Base-by-base conservation (phyloP, 53 echinoderm and acorn worm species). In the Henricia sp. region DNA sequence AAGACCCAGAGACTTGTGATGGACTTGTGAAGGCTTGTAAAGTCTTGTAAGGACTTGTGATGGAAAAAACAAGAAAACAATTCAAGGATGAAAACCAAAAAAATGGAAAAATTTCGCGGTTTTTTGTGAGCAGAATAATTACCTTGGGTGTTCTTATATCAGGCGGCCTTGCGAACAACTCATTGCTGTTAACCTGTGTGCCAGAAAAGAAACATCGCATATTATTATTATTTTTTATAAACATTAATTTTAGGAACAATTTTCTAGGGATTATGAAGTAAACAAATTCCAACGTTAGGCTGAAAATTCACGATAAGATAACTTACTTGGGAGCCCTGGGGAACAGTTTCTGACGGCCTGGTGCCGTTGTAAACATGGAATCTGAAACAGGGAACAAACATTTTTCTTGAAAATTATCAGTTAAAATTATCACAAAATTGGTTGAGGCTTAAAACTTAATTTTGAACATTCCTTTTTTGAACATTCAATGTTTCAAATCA, bases 351-450 rank as follows among this genome's bases (percentile, higher is more conserved):
- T 57, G 96, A 89, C 33, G 91, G 91, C 46, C 96, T 89, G 19
- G 88, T 89, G 55, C 91, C 96, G 68, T 96, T 96, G 77, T 91
- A 96, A 55, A 93, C 93, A 86, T 96, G 96, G 71, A 96, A 96
- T 85, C 96, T 96, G 67, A 14, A 78, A 73, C 5, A 36, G 64
- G 51, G 29, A 14, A 68, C 9, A 16, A 65, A 17, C 14, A 44
- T 63, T 36, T 33, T 86, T 30, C 33, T 39, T 28, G 17, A 48
- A 60, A 21, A 37, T 39, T 23, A 27, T 2, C 6, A n/a, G n/a
- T n/a, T n/a, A n/a, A n/a, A n/a, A n/a, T n/a, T n/a, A n/a, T n/a
- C n/a, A n/a, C n/a, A n/a, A 46, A 8, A 46, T 46, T 46, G 14
- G 8, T 46, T 46, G 48, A 14, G 48, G 48, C 48, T 46, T 46